A percentile compares a stretch with the other conserved stretches of the same genome.
These are phyloP conservation scores for Sylvia borin DNA, from an alignment of 2,797 vertebrate species.

Conservation along the genomic window DNA sequence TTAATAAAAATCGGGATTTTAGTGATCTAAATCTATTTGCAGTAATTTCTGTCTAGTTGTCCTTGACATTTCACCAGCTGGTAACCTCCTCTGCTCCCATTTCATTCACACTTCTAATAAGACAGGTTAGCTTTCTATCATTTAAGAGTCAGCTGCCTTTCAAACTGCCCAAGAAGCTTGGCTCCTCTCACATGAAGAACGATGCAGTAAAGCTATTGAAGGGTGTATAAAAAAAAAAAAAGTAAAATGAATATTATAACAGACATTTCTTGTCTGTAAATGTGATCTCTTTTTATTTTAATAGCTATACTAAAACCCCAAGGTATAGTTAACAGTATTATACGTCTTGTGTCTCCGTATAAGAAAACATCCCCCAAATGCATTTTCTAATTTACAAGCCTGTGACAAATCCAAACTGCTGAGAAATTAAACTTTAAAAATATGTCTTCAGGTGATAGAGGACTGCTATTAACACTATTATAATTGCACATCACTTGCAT, in stretches of 20 bases:
- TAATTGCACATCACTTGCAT: conserved; percentile 76
- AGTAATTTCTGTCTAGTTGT: conserved; percentile 59
- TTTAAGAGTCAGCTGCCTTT: conserved; percentile 41
- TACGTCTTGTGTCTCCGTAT: conserved; percentile 61
- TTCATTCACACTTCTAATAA: conserved; percentile 57
- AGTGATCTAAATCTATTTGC: conserved; percentile 64
- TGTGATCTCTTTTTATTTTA: conserved; percentile 75
- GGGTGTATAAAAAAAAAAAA: background rate
- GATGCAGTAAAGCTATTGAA: conserved; percentile 19
- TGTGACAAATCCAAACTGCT: conserved; percentile 76
- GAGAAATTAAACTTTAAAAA: conserved; percentile 79
- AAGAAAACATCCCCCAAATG: conserved; percentile 73
- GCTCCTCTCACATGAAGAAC: conserved; percentile 25
- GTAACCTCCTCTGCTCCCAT: conserved; percentile 39
- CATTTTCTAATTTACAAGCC: conserved; percentile 78
- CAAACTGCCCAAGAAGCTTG: conserved; percentile 1
- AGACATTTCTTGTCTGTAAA: conserved; percentile 71
- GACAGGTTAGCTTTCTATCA: conserved; percentile 56
- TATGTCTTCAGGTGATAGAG: conserved; percentile 75
- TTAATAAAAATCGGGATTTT: conserved; percentile 56
- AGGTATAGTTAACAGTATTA: conserved; percentile 72
- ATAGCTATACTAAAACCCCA: conserved; percentile 70
- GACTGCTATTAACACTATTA: conserved; percentile 76
- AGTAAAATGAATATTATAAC: conserved; percentile 60
- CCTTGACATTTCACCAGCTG: conserved; percentile 62